Base-by-base conservation (phyloP, 2,113 vertebrate genomes). In the Amia ocellicauda region DNA sequence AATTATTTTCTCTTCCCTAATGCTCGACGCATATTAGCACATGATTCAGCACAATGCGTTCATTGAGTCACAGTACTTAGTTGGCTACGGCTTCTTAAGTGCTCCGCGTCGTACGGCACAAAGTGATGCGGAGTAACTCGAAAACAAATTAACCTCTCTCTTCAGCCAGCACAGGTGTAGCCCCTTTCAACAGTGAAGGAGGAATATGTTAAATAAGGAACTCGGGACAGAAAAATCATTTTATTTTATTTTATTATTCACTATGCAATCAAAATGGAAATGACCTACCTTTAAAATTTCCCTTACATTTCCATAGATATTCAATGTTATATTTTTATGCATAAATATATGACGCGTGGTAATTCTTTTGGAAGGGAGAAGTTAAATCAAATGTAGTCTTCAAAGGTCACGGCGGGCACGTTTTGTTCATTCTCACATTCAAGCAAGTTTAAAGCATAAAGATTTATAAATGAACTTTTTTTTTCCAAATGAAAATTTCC, bases 131-230 rank as follows among this genome's bases (percentile, higher is more conserved):
- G 54, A 42, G 41, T 49, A 27, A 29, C 41, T 49, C 7, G 63
- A 58, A 66, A 58, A 66, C 54, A 66, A 64, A 64, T 66, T 66
- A 66, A 66, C 63, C 63, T 66, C 42, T 29, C 26, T 40, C 16
- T 23, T 66, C 40, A 11, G 20, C 28, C 26, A 17, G 20, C 17
- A 26, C 42, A 47, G 24, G 42, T 57, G 57, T 47, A 54, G 41
- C 19, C 24, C 27, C 28, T 55, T 36, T 57, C 19, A 19, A 4
- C 53, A 29, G 41, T 13, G n/a, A 49, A 49, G 56, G 47, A 57
- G 27, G 56, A 64, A 57, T 36, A 47, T 16, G 53, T 53, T 47
- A 9, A 55, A 54, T 45, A 57, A 20, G 23, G 54, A 36, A 11
- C 47, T 19, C 56, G 26, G 42, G 5, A n/a, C 24, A 29, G 52